A percentile compares a stretch with the other conserved stretches of the same genome.
Evolutionary conservation across 2,797 vertebrate genomes (phyloP).

Genomic region (Syngnathus acus): DNA sequence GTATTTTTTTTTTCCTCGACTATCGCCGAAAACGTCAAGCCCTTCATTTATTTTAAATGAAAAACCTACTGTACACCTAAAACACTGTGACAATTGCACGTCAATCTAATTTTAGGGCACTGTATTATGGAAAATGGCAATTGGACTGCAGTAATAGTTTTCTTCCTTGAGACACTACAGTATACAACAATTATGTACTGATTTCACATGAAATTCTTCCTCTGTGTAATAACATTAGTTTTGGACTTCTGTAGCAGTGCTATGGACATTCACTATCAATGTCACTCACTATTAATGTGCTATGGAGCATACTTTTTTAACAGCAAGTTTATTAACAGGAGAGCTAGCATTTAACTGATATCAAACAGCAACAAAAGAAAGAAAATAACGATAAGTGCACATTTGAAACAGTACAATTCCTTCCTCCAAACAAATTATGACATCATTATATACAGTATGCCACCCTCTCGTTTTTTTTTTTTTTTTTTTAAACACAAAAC

Average conservation of each 20-base stretch:
- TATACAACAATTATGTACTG: neutral
- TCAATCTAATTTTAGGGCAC: neutral
- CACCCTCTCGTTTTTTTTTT: constrained; percentile 26
- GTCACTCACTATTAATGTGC: constrained; percentile 7
- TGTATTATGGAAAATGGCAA: neutral
- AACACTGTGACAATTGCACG: neutral
- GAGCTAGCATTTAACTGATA: constrained; percentile 57
- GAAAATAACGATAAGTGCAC: constrained; percentile 61
- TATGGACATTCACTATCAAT: constrained; percentile 2
- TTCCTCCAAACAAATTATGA: constrained; percentile 60
- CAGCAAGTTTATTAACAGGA: constrained; percentile 58
- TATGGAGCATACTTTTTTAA: constrained; percentile 46
- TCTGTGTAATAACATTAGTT: neutral
- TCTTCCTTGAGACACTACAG: neutral
- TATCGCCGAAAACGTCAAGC: neutral
- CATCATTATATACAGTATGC: constrained; percentile 68
- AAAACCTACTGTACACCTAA: neutral
- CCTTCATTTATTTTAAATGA: neutral
- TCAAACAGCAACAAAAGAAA: constrained; percentile 48
- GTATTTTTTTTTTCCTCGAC: neutral
- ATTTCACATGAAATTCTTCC: neutral
- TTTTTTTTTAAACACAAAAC: constrained; percentile 36
- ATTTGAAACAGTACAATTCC: constrained; percentile 66
- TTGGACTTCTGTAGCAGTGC: neutral
- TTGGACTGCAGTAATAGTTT: neutral